phyloP scores from a whole-genome alignment of 2,113 vertebrate species.

The Ciconia stormi region DNA sequence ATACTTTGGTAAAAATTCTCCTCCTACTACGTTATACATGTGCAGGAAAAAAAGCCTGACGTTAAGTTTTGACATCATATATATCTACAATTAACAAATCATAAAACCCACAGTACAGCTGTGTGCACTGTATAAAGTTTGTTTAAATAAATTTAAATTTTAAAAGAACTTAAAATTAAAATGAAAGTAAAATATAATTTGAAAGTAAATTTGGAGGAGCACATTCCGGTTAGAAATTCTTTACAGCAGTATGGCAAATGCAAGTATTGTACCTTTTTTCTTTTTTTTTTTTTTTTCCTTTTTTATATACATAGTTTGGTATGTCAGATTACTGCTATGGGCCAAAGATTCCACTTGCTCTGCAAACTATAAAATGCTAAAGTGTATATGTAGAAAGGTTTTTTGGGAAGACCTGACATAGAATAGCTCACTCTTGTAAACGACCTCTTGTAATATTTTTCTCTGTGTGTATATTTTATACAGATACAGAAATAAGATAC shows the following conservation, averaged over 20 bases:
- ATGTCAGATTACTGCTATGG: background rate
- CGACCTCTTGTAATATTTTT: conserved; percentile 31
- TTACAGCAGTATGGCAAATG: background rate
- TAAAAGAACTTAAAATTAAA: background rate
- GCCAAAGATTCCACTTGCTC: conserved; percentile 16
- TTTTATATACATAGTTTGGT: background rate
- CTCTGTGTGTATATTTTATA: conserved; percentile 2
- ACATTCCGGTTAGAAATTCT: background rate
- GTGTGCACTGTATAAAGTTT: background rate
- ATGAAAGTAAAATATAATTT: background rate
- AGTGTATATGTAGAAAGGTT: background rate
- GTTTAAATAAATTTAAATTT: background rate
- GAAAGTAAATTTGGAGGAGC: background rate
- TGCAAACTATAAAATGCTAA: background rate
- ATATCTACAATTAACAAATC: background rate
- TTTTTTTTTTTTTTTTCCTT: background rate
- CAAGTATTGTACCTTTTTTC: background rate
- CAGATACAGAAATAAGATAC: conserved; percentile 51
- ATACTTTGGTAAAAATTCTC: background rate
- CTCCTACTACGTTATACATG: background rate
- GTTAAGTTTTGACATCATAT: background rate
- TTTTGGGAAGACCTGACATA: conserved; percentile 23
- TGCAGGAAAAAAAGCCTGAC: background rate
- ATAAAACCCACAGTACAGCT: background rate
- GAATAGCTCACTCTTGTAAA: conserved; percentile 30